Evolutionary conservation across 2,797 vertebrate genomes (phyloP).

Genomic region (Enteromius mattozi): DNA sequence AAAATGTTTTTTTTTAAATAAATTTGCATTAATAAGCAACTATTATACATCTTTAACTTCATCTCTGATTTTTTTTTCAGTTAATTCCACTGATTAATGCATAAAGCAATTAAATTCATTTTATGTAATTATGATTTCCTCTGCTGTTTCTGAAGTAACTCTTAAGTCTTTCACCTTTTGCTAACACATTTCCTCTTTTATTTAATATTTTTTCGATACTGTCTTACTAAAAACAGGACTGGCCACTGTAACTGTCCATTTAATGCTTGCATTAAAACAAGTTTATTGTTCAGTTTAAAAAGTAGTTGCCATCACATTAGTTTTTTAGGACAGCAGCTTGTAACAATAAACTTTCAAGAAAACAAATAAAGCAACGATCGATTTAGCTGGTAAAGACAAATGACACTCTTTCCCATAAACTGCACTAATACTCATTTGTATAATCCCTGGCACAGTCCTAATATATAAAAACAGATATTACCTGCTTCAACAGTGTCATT

Average conservation of each 20-base stretch:
- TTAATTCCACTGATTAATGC: not conserved
- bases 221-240: slow-evolving; percentile 65
- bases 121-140: slow-evolving; percentile 56
- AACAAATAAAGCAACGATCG: slow-evolving; percentile 70
- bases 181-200: slow-evolving; percentile 63
- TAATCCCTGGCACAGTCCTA: slow-evolving; percentile 71
- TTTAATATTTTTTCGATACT: slow-evolving; percentile 47
- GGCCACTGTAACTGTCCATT: slow-evolving; percentile 63
- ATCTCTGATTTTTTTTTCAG: not conserved
- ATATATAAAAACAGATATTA: not conserved
- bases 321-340: slow-evolving; percentile 45
- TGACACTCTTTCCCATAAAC: slow-evolving; percentile 63
- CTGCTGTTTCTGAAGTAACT: slow-evolving; percentile 58
- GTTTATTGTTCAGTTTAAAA: slow-evolving; percentile 29
- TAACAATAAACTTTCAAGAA: slow-evolving; percentile 47
- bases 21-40: not conserved
- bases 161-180: slow-evolving; percentile 57
- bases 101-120: slow-evolving; percentile 27
- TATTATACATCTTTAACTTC: not conserved
- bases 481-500: not conserved
- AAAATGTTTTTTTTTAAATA: not conserved
- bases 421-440: slow-evolving; percentile 69
- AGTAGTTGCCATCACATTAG: slow-evolving; percentile 38
- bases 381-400: slow-evolving; percentile 83
- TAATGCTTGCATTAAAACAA: slow-evolving; percentile 45